These are phyloP conservation scores for Melospiza melodia DNA, from an alignment of 2,113 vertebrate genomes.

Conservation along the genomic window DNA sequence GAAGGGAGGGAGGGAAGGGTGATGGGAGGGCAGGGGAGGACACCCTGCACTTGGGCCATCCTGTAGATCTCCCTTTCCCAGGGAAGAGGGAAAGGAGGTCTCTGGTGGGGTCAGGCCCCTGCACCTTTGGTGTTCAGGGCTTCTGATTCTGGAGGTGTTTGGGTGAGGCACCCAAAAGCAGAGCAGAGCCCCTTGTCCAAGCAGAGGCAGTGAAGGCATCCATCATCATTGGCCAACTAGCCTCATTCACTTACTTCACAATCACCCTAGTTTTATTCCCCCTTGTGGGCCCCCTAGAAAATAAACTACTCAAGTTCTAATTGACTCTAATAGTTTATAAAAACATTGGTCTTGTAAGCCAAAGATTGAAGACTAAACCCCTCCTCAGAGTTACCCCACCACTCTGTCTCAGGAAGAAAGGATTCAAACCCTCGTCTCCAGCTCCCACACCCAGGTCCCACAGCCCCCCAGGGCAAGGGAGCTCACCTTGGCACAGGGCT, in stretches of 20 bases:
- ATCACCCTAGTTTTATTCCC: too few relatives aligned
- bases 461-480: neutral
- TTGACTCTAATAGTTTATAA: too few relatives aligned
- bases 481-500: slow-evolving; percentile 60
- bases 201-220: neutral
- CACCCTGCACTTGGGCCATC: accelerated
- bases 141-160: neutral
- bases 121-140: neutral
- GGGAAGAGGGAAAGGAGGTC: neutral
- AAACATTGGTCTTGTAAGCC: too few relatives aligned
- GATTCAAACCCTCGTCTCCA: too few relatives aligned
- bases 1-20: neutral
- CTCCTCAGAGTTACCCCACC: too few relatives aligned
- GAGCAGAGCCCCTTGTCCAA: neutral
- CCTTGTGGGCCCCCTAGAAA: too few relatives aligned
- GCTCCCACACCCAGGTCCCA: neutral
- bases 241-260: too few relatives aligned
- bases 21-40: neutral
- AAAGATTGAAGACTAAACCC: too few relatives aligned
- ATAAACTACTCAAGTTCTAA: too few relatives aligned
- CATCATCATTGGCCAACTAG: too few relatives aligned
- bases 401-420: too few relatives aligned
- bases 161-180: neutral
- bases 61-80: neutral
- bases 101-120: neutral